Percentiles rank a stretch among this genome's conserved stretches.
Evolutionary conservation across 2,888 invertebrate genomes (phyloP).

Genomic region (Agrochola circellaris): DNA sequence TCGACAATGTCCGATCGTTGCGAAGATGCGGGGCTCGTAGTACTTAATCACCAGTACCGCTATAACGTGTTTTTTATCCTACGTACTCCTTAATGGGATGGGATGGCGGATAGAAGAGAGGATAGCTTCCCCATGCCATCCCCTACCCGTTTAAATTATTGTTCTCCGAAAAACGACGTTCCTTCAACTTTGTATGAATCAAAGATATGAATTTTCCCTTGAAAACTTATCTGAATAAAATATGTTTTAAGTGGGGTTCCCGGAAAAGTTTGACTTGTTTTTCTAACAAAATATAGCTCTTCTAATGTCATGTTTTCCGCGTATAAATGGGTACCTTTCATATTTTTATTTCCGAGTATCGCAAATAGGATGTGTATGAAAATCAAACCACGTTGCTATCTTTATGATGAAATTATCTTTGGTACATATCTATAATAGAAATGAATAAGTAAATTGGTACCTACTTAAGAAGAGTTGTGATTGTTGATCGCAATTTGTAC

Average conservation of each 20-base stretch:
- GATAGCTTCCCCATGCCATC: slow-evolving; percentile 3
- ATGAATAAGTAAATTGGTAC: not conserved
- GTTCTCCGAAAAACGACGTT: slow-evolving; percentile 31
- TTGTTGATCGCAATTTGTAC: not conserved
- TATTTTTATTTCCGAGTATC: not conserved
- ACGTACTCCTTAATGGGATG: slow-evolving; percentile 50
- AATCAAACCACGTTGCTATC: not conserved
- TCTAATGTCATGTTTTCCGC: slow-evolving; percentile 42
- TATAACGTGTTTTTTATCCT: slow-evolving; percentile 70
- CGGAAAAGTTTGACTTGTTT: slow-evolving; percentile 48
- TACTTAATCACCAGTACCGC: slow-evolving; percentile 70
- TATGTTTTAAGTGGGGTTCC: slow-evolving; percentile 46
- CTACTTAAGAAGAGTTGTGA: not conserved
- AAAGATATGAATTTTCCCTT: slow-evolving; percentile 44
- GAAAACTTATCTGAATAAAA: slow-evolving; percentile 56
- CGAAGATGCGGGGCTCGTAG: slow-evolving; percentile 62
- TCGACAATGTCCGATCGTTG: slow-evolving; percentile 63
- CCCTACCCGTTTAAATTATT: slow-evolving; percentile 41
- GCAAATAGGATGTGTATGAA: not conserved
- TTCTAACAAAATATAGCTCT: slow-evolving; percentile 34
- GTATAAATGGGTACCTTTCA: not conserved
- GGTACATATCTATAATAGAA: not conserved
- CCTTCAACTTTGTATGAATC: slow-evolving; percentile 48
- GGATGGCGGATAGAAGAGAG: slow-evolving; percentile 44
- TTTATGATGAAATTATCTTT: not conserved